A percentile compares a stretch with the other conserved stretches of the same genome.
phyloP scores from a whole-genome alignment of 2,888 invertebrate species.

The Agrochola macilenta region DNA sequence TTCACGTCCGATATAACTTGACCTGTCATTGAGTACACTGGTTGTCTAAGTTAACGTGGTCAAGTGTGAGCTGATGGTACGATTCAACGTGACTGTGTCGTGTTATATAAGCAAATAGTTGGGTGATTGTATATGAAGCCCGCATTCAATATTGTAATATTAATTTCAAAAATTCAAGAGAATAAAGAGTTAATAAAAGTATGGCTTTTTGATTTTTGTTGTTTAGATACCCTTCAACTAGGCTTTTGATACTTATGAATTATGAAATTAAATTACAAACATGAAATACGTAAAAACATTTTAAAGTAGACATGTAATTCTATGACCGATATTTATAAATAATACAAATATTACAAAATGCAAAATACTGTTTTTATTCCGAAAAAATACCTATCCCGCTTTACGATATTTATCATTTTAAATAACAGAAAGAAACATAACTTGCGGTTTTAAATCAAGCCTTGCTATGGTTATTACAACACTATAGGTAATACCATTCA shows the following conservation, averaged over 20 bases:
- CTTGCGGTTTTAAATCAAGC: too few species aligned
- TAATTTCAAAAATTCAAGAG: slow-evolving; percentile 90
- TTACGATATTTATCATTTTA: background rate
- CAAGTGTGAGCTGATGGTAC: slow-evolving; percentile 75
- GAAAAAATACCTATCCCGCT: slow-evolving; percentile 1
- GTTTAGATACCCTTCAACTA: slow-evolving; percentile 35
- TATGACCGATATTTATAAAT: slow-evolving; percentile 61
- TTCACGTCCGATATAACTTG: slow-evolving; percentile 52
- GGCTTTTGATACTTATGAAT: slow-evolving; percentile 56
- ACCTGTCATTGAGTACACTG: slow-evolving; percentile 57
- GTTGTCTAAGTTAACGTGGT: slow-evolving; percentile 72
- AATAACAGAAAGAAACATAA: background rate
- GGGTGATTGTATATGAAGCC: slow-evolving; percentile 90
- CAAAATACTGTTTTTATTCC: slow-evolving; percentile 37
- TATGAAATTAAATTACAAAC: slow-evolving; percentile 63
- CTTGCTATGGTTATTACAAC: background rate
- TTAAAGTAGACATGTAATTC: slow-evolving; percentile 59
- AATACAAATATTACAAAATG: slow-evolving; percentile 54
- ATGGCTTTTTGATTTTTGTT: slow-evolving; percentile 73
- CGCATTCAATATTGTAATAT: slow-evolving; percentile 91
- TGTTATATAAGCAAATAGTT: slow-evolving; percentile 90
- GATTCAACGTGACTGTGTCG: slow-evolving; percentile 88
- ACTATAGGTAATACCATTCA: background rate
- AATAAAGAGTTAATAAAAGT: slow-evolving; percentile 90
- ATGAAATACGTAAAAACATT: slow-evolving; percentile 61